phyloP scores from a whole-genome alignment of 2,797 vertebrate genomes.

The Danio jaintianensis region DNA sequence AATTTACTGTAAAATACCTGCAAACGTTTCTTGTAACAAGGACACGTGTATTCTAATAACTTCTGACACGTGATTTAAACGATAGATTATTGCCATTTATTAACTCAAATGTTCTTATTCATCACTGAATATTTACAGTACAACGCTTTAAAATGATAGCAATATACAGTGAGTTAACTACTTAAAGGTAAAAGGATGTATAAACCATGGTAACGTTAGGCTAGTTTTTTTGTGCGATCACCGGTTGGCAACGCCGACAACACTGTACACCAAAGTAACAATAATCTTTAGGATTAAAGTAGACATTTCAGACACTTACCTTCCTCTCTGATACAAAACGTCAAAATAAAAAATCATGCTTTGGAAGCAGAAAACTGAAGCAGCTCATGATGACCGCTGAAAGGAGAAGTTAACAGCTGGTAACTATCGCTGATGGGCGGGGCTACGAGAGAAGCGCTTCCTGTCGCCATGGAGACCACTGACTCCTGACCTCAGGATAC shows the following conservation, averaged over 20 bases:
- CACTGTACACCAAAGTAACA: not conserved
- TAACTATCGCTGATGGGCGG: constrained; percentile 31
- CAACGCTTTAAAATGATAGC: not conserved
- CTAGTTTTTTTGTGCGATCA: not conserved
- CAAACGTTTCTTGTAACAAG: too few species aligned
- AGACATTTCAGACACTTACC: constrained; percentile 25
- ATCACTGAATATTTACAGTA: too few species aligned
- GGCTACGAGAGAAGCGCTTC: constrained; percentile 36
- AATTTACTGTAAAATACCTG: too few species aligned
- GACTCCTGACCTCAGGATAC: constrained; percentile 8
- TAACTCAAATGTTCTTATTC: too few species aligned
- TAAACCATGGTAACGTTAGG: not conserved
- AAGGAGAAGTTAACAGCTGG: constrained; percentile 35
- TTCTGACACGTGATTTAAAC: too few species aligned
- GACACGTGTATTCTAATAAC: too few species aligned
- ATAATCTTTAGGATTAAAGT: not conserved
- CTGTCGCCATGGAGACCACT: constrained; percentile 51
- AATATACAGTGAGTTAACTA: not conserved
- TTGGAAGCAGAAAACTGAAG: not conserved
- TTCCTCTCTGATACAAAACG: not conserved
- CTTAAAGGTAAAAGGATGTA: not conserved
- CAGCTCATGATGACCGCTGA: constrained; percentile 3
- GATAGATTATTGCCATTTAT: too few species aligned
- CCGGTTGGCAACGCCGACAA: not conserved
- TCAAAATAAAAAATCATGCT: not conserved